Evolutionary conservation across 2,797 vertebrate species (phyloP), one percentile per base, ranked within the genome.

Genomic region (Poecilia wingei): DNA sequence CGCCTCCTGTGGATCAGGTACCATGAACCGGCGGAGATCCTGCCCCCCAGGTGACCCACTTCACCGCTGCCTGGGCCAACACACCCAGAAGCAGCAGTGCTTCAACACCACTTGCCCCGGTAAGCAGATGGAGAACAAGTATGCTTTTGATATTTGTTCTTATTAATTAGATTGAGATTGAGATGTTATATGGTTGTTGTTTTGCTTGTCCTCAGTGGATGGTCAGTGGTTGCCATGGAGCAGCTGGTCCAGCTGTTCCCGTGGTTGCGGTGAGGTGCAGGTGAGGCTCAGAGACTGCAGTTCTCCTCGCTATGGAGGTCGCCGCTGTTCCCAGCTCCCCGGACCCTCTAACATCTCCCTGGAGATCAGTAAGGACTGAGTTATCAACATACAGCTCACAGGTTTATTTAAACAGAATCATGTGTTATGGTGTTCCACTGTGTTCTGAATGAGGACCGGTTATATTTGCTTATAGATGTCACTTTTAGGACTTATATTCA

Each of bases 171-270:
- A 41, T 3, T 41, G 36, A 25, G 18, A 68, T 10, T 22, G 28
- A 69, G 39, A 14, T 43, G 6, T 16, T 47, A 16, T 61, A 31
- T 28, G 12, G 3, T 61, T 9, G 49, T 10, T 14, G 12, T 13
- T 71, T n/a, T 71, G 36, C 59, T 14, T 41, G 51, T 14, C 31
- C 3, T 1, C 91, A 97, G 97, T 96, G 85, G 96, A 98, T 0
- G 96, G 96, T 2, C 84, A 86, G 2, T 98, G 98, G 98, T 84
- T 94, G 22, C 87, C 95, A 0, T 99, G 98, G 97, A 93, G 81
- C 0, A 91, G 82, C 14, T 98, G 97, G 98, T 97, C 97, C 0
- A 96, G 94, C 76, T 99, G 98, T 84, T 95, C 94, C 0, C 88
- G 89, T 47, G 91, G 86, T 0, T 98, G 98, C 55, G 93, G 93